phyloP scores from a whole-genome alignment of 1,140 invertebrate genomes.

The Babylonia areolata region DNA sequence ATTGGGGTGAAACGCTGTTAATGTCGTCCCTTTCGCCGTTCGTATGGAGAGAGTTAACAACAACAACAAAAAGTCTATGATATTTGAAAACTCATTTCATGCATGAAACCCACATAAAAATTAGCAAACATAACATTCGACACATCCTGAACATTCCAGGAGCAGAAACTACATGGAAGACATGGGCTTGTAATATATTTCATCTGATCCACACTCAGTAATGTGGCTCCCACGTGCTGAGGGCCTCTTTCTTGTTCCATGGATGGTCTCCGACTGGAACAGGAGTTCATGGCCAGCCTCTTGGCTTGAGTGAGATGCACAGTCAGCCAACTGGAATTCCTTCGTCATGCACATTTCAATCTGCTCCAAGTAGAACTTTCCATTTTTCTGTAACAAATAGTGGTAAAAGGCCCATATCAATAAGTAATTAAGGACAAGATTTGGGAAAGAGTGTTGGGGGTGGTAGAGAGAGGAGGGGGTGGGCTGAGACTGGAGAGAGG shows the following conservation, averaged over 20 bases:
- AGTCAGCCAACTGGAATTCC: neutral
- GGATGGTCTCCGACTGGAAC: neutral
- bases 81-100: no score
- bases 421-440: no score
- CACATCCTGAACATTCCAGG: no score
- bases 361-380: constrained; percentile 10
- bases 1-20: no score
- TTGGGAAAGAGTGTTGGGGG: no score
- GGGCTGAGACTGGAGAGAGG: no score
- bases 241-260: no score
- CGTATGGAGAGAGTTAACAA: no score
- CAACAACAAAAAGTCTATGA: no score
- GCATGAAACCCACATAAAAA: neutral
- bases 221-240: neutral
- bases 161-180: neutral
- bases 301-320: neutral
- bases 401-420: neutral
- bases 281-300: neutral
- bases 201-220: neutral
- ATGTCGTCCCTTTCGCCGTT: no score
- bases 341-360: constrained; percentile 4
- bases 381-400: neutral
- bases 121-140: neutral
- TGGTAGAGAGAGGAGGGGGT: no score
- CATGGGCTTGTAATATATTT: constrained; percentile 22